These are phyloP conservation scores for Telenomus remus DNA, from an alignment of 1,140 invertebrate genomes.

Conservation along the genomic window DNA sequence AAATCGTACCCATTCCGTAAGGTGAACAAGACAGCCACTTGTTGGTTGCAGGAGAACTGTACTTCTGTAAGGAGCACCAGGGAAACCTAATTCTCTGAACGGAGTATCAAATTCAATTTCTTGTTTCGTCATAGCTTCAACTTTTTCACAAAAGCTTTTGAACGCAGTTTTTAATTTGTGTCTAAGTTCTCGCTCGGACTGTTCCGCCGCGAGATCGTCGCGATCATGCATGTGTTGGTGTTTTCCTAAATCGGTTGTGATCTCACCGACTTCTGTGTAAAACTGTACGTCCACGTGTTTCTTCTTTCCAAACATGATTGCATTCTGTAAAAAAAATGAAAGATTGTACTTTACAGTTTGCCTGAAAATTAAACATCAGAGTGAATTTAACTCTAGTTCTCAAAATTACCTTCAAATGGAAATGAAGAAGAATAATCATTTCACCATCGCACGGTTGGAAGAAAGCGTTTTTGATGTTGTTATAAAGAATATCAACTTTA, in stretches of 20 bases:
- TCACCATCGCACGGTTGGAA: slow-evolving; percentile 99
- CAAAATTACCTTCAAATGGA: slow-evolving; percentile 93
- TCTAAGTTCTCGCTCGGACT: slow-evolving; percentile 96
- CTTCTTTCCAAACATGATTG: slow-evolving; percentile 99
- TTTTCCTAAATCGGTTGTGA: slow-evolving; percentile 99
- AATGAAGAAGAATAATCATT: slow-evolving; percentile 99
- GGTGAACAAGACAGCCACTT: slow-evolving; percentile 95
- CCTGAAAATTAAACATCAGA: slow-evolving; percentile 3
- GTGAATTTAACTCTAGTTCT: too few relatives aligned
- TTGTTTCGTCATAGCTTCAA: slow-evolving; percentile 96
- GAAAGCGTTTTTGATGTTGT: slow-evolving; percentile 99
- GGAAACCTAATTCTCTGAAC: slow-evolving; percentile 97
- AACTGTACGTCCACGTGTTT: slow-evolving; percentile 99
- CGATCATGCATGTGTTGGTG: slow-evolving; percentile 99
- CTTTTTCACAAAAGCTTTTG: slow-evolving; percentile 98
- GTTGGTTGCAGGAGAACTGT: slow-evolving; percentile 98
- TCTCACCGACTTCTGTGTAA: slow-evolving; percentile 99
- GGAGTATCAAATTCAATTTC: slow-evolving; percentile 99
- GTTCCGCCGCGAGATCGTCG: slow-evolving; percentile 98
- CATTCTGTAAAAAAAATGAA: slow-evolving; percentile 80
- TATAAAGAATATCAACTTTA: slow-evolving; percentile 99
- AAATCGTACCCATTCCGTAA: slow-evolving; percentile 93
- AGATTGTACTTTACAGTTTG: too few relatives aligned
- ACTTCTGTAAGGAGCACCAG: slow-evolving; percentile 97
- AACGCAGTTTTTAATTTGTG: slow-evolving; percentile 98